Conservation (phyloP, 2,797 vertebrate species). For the Falco concolor region DNA sequence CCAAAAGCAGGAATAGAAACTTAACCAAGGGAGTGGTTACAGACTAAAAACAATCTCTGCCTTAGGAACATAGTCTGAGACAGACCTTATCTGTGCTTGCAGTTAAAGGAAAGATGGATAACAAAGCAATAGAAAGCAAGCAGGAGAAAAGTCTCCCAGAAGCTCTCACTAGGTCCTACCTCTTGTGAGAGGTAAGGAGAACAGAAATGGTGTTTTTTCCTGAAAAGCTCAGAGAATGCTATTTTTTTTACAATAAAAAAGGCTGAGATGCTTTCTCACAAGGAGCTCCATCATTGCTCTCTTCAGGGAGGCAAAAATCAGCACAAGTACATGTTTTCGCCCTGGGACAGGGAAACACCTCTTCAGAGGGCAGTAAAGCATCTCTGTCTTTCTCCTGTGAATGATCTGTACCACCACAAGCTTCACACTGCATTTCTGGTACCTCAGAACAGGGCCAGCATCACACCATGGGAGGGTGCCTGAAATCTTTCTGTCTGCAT, state of each 20-base stretch:
- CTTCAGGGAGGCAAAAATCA: background rate
- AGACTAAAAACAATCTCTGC: background rate
- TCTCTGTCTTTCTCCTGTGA: background rate
- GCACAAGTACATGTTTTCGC: background rate
- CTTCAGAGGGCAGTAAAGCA: background rate
- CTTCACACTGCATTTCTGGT: background rate
- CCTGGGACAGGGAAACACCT: background rate
- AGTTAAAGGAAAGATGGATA: background rate
- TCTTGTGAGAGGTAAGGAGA: background rate
- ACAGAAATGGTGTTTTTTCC: background rate
- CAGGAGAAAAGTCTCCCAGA: background rate
- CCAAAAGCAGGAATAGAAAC: background rate
- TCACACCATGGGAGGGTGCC: background rate
- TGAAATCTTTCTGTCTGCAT: background rate
- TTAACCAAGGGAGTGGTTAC: background rate
- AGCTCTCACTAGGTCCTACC: background rate
- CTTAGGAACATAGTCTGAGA: background rate
- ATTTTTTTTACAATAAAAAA: background rate
- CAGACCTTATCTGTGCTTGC: background rate
- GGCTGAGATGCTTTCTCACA: background rate
- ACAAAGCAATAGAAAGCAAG: background rate
- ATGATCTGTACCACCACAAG: background rate
- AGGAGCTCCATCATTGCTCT: background rate
- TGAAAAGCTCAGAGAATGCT: background rate
- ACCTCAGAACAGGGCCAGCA: background rate